These are phyloP conservation scores for Halichoerus grypus DNA, from an alignment of 2,113 vertebrate genomes.

Conservation along the genomic window DNA sequence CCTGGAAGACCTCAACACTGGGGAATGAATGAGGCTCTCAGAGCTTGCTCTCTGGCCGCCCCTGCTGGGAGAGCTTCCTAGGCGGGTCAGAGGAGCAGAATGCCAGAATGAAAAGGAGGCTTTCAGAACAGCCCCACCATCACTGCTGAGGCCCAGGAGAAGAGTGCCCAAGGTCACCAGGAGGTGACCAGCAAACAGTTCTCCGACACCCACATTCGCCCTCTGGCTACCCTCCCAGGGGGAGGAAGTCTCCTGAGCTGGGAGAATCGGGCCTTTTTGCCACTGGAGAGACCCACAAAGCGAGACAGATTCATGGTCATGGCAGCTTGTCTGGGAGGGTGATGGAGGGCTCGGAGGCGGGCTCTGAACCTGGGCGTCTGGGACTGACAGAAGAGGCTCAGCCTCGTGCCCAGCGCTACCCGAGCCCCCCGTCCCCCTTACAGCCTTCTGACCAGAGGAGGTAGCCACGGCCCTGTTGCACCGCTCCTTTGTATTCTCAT, in stretches of 20 bases:
- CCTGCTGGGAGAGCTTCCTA: not conserved
- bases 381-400: not conserved
- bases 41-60: not conserved
- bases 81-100: not conserved
- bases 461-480: not conserved
- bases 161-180: slow-evolving; percentile 21
- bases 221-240: not conserved
- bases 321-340: not conserved
- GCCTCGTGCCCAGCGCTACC: not conserved
- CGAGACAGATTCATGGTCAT: not conserved
- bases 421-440: not conserved
- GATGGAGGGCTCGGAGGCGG: not conserved
- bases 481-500: not conserved
- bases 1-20: not conserved
- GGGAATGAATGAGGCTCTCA: slow-evolving; percentile 67
- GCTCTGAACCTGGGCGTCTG: not conserved
- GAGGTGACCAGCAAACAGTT: slow-evolving; percentile 24
- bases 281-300: not conserved
- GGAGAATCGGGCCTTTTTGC: slow-evolving; percentile 6
- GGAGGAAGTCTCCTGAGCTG: not conserved
- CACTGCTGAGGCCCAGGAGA: not conserved
- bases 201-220: slow-evolving; percentile 51
- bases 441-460: not conserved
- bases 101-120: slow-evolving; percentile 62
- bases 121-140: slow-evolving; percentile 63